Base-by-base conservation (phyloP, 2,888 invertebrate genomes). In the Diadromus collaris region DNA sequence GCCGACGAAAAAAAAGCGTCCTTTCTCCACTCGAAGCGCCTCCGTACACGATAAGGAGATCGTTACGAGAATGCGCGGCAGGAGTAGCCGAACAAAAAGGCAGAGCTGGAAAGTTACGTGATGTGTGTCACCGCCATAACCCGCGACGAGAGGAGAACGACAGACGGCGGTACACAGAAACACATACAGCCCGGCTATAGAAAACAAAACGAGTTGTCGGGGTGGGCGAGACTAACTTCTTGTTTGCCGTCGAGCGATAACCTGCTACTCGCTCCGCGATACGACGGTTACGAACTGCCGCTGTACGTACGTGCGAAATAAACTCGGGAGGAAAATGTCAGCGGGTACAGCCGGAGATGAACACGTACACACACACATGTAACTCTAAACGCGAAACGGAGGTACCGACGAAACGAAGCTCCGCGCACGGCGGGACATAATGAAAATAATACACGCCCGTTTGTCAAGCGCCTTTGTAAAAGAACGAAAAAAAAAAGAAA, bases 61-160 rank as follows among this genome's bases (percentile, higher is more conserved):
- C 48, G 48, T 19, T 21, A 21, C 21, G 48, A 48, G 48, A 21
- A 21, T 21, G 7, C 48, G 21, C 2, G 48, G 21, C 6, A 24
- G 9, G 24, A 21, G 5, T 3, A 7, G 19, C 21, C 51, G 19
- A 51, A 21, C 51, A 13, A 21, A 51, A 68, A 56, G 27, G 38
- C 16, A 56, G 29, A 41, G 27, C 38, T 19, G 27, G 27, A 44
- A 85, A 85, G 85, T 85, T 85, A 80, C 78, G 81, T 81, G 85
- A 85, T 85, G 83, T 82, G 82, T 83, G 81, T 84, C 82, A 67
- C 51, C 54, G 73, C 60, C 85, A 70, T 83, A 85, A 83, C 80
- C 78, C 71, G 76, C 75, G 75, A 68, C 56, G 29, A 56, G 41
- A 2, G 41, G 10, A 38, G 16, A 48, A 46, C 64, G 29, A 51